Base-by-base conservation (phyloP, 2,888 invertebrate genomes). In the Aproaerema taeniolella region DNA sequence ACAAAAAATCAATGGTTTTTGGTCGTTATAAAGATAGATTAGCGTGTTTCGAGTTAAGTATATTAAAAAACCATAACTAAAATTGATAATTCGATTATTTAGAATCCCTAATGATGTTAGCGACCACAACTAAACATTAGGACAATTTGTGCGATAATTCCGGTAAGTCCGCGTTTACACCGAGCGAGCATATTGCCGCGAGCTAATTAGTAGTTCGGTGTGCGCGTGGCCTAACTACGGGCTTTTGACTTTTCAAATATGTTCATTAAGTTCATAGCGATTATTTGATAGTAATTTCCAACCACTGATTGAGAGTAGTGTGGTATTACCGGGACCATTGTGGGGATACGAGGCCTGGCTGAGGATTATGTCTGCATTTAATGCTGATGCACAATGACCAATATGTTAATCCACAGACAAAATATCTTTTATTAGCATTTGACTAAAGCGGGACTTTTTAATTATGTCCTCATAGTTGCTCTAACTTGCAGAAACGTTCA, bases 221-320 rank as follows among this genome's bases (percentile, higher is more conserved):
- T 68, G 66, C 45, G 50, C 58, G 54, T 64, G 59, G 69, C 75
- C 78, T 75, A 77, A 69, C 58, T 54, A 60, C 55, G 61, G 62
- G 81, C 80, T 79, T 82, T 78, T 80, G 82, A 82, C 83, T 85
- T 83, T 83, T 82, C 81, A 75, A 82, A 82, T 69, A 75, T 69
- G 63, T 75, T 73, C 75, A 80, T 80, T 80, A 75, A 73, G 67
- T 72, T 69, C 61, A 49, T 48, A 50, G 50, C 66, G 70, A 76
- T 78, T 77, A 72, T 77, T 72, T 70, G 65, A 61, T 50, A 48
- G 54, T 58, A 51, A 59, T 67, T 71, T 57, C 48, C 55, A 24
- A 13, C 15, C 15, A 28, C 10, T 36, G 50, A 53, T 35, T 28
- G 35, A 28, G 35, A 35, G 28, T 35, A 15, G 28, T 16, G 11